Conservation (phyloP, 2,888 invertebrate species). For the Pediacus dermestoides region DNA sequence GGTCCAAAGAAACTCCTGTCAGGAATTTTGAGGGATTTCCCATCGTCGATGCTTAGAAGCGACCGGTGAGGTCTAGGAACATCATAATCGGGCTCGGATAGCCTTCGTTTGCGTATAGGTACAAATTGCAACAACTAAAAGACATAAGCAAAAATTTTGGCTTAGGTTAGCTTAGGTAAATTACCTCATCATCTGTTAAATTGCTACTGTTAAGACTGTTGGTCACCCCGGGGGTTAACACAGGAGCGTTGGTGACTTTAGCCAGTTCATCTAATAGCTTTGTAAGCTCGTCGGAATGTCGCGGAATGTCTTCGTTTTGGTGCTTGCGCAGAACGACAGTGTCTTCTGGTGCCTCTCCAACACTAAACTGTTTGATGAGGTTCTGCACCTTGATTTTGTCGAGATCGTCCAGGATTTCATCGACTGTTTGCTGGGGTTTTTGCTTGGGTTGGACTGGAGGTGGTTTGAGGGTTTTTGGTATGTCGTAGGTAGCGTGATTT, state of each 20-base stretch:
- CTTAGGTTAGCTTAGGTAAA: not conserved
- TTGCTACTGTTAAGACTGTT: constrained; percentile 41
- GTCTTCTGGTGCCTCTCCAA: constrained; percentile 20
- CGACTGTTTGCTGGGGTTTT: constrained; percentile 35
- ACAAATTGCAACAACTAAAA: constrained; percentile 42
- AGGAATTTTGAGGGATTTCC: constrained; percentile 27
- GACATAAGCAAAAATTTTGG: constrained; percentile 1
- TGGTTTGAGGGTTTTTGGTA: constrained; percentile 36
- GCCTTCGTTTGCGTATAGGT: constrained; percentile 37
- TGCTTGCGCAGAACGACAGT: constrained; percentile 27
- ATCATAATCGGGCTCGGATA: constrained; percentile 52
- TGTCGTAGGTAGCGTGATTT: constrained; percentile 34
- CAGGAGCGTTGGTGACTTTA: constrained; percentile 47
- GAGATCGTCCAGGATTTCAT: constrained; percentile 43
- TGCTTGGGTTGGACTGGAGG: constrained; percentile 20
- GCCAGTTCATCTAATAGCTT: constrained; percentile 43
- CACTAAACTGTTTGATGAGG: constrained; percentile 44
- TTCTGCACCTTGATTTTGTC: constrained; percentile 34
- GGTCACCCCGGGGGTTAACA: constrained; percentile 45
- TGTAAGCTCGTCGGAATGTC: constrained; percentile 44
- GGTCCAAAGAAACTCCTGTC: constrained; percentile 46
- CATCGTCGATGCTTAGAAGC: constrained; percentile 30
- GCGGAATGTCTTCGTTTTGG: constrained; percentile 14
- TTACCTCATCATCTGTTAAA: constrained; percentile 42
- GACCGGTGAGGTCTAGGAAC: constrained; percentile 50